Base-by-base conservation (phyloP, 2,797 vertebrate genomes). In the Pogoniulus pusillus region DNA sequence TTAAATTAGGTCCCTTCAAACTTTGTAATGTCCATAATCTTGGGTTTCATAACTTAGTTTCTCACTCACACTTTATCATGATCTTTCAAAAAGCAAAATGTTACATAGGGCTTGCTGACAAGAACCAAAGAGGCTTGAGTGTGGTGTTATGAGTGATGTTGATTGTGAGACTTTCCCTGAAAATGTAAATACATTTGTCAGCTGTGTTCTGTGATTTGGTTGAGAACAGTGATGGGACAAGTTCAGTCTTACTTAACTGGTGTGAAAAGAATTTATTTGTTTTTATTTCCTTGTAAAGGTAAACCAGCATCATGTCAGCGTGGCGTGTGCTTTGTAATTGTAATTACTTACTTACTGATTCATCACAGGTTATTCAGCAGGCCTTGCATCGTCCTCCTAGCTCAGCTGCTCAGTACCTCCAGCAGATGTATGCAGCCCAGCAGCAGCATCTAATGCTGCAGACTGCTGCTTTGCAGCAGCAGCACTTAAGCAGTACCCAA, bases 341-440 rank as follows among this genome's bases (percentile, higher is more conserved):
- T 97, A 95, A 97, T 93, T 51, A 93, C 91, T 93, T 94, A 82
- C 94, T 82, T 95, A 88, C 95, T 96, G 94, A 82, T 96, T 94
- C 86, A 53, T 63, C 90, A 57, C 95, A 99, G 98, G 98, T 99
- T 91, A 98, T 99, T 96, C 99, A 99, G 91, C 98, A 99, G 93
- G 98, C 98, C 39, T 97, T 99, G 96, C 98, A 99, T 93, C 98
- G 98, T 74, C 98, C 98, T 79, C 97, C 98, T 91, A 98, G 98
- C 96, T 98, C 98, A 83, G 98, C 98, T 12, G 98, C 99, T 65
- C 98, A 99, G 96, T 99, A 99, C 94, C 98, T 99, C 73, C 98
- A 99, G 96, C 99, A 99, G 96, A 99, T 99, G 98, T 99, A 99
- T 4, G 98, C 98, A 11, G 99, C 99, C 43, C 99, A 99, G 90